Evolutionary conservation across 2,888 invertebrate species (phyloP).

Genomic region (Amaurobius ferox): DNA sequence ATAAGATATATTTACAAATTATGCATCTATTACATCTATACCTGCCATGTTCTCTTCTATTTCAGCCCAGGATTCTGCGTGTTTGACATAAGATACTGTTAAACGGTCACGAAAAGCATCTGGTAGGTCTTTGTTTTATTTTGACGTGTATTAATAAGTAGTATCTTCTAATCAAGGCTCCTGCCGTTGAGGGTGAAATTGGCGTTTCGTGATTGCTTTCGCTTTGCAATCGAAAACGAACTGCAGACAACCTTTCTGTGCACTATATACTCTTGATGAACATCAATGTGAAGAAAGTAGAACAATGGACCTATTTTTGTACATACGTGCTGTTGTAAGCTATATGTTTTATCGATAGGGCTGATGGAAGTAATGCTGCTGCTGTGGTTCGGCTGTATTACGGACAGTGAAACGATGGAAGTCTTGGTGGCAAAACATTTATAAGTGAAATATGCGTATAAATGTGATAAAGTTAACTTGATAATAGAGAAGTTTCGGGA

Average conservation of each 20-base stretch:
- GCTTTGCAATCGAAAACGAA: background rate
- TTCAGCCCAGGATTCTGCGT: background rate
- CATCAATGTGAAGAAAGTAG: background rate
- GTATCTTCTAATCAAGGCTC: background rate
- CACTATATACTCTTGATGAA: background rate
- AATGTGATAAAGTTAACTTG: too few relatives aligned
- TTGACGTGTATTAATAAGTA: background rate
- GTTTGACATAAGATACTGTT: slow-evolving; percentile 5
- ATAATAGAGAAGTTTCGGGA: too few relatives aligned
- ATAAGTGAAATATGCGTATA: too few relatives aligned
- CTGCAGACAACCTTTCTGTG: background rate
- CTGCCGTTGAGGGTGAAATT: background rate
- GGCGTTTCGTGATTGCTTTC: slow-evolving; percentile 1
- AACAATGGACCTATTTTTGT: slow-evolving; percentile 5
- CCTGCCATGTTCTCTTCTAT: background rate
- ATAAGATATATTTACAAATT: too few relatives aligned
- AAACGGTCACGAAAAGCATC: slow-evolving; percentile 3
- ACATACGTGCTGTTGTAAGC: background rate
- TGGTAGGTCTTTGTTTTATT: background rate
- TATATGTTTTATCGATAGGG: background rate
- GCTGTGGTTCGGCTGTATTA: too few relatives aligned
- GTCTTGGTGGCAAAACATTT: too few relatives aligned
- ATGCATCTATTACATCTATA: background rate
- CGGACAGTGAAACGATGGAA: too few relatives aligned
- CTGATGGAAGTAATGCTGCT: too few relatives aligned